Evolutionary conservation across 2,113 vertebrate species (phyloP), one percentile per base, ranked within the genome.

Genomic region (Myotis davidii): DNA sequence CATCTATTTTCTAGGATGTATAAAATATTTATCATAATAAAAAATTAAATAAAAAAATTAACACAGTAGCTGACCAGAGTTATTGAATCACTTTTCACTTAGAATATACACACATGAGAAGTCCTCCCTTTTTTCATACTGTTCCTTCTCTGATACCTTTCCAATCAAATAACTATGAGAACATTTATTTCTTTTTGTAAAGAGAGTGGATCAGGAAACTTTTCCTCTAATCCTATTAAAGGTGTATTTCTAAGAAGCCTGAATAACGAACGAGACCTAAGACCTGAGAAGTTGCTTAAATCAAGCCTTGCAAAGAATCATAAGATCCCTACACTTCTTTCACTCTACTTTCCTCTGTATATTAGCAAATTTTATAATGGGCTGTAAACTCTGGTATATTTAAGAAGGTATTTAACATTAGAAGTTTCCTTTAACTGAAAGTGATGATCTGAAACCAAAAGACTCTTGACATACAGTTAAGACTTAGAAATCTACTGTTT

Each of bases 361-460:
- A 34, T 73, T 34, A 5, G 6, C 16, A 13, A 76, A 1, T 25
- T 94, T 91, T 37, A 20, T 65, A 83, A 50, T 13, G n/a, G 32
- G 2, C 13, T 91, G 5, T 77, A 52, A 76, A 70, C 7, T 67
- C n/a, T 76, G 73, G 4, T 61, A 23, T 89, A 10, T 20, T 17
- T 88, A 14, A 37, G 65, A 34, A 86, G 9, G 34, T 85, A 52
- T 65, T 89, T 89, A 76, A 11, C 87, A 29, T 73, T 86, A 29
- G 34, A 84, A 73, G 2, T 59, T 78, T 94, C 16, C 65, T 88
- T 87, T 95, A 82, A 82, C 59, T 95, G 72, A 27, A 94, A 85
- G 13, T 64, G 54, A 67, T 93, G 56, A 91, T 76, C 56, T 73
- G 6, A 85, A 93, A 70, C n/a, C 13, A 42, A 79, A 72, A 84